These are phyloP conservation scores for Ptilorrhoa leucosticta DNA, from an alignment of 2,113 vertebrate genomes.

Conservation along the genomic window DNA sequence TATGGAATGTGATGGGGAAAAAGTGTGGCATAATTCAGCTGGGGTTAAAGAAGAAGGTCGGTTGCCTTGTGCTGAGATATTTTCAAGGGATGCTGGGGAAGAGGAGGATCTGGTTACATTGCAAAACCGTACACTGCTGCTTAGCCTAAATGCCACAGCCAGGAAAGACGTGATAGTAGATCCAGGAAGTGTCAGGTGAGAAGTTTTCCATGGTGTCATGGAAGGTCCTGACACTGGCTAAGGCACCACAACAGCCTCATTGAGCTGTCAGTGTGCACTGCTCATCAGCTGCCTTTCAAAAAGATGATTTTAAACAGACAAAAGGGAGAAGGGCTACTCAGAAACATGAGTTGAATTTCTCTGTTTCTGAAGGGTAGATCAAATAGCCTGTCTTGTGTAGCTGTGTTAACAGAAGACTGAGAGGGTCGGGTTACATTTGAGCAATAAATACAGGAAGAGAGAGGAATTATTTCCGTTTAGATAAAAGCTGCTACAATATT, in stretches of 20 bases:
- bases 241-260: background rate
- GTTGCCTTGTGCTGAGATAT: background rate
- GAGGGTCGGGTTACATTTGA: background rate
- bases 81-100: background rate
- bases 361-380: background rate
- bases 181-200: fast-evolving
- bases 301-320: background rate
- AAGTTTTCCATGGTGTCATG: fast-evolving
- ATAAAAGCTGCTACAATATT: background rate
- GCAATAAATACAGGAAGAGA: background rate
- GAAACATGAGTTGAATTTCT: background rate
- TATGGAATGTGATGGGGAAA: background rate
- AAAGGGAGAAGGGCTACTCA: background rate
- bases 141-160: fast-evolving
- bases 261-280: background rate
- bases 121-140: fast-evolving
- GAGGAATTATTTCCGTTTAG: background rate
- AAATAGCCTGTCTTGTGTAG: background rate
- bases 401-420: background rate
- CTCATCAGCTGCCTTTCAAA: background rate
- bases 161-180: fast-evolving
- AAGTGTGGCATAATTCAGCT: background rate
- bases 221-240: background rate
- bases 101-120: background rate
- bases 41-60: background rate